Conservation (phyloP, 1,140 invertebrate species). For the Drosophila asahinai region DNA sequence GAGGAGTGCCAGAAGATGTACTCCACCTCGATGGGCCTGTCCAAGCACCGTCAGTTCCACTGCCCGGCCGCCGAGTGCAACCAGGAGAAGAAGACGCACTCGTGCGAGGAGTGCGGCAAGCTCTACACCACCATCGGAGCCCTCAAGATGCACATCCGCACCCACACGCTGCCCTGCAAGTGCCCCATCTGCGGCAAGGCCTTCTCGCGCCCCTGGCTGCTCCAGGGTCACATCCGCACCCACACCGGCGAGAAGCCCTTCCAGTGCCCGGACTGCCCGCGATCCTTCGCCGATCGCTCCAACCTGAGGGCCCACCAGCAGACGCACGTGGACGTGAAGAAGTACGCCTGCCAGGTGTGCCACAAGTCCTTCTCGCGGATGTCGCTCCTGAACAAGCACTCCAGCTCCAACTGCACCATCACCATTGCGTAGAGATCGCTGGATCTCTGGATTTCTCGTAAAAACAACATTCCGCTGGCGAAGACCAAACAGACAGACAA, state of each 20-base stretch:
- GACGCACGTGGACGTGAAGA: conserved; percentile 87
- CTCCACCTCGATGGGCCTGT: conserved; percentile 96
- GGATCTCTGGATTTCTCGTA: not conserved
- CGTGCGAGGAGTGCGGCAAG: conserved; percentile 86
- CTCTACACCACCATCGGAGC: conserved; percentile 87
- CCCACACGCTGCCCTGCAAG: conserved; percentile 97
- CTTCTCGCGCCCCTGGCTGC: conserved; percentile 97
- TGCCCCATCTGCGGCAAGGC: conserved; percentile 98
- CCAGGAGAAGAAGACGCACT: conserved; percentile 86
- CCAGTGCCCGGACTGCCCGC: conserved; percentile 96
- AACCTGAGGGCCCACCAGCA: conserved; percentile 90
- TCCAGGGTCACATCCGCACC: conserved; percentile 97
- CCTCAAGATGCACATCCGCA: conserved; percentile 90
- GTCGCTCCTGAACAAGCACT: conserved; percentile 96
- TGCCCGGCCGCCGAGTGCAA: conserved; percentile 89
- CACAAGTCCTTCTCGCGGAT: conserved; percentile 91
- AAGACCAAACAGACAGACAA: conserved; percentile 75
- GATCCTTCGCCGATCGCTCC: conserved; percentile 98
- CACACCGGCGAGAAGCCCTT: conserved; percentile 97
- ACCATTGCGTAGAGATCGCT: conserved; percentile 68
- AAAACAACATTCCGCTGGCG: conserved; percentile 75
- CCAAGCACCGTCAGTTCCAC: conserved; percentile 98
- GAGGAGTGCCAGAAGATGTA: conserved; percentile 97
- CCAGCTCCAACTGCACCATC: conserved; percentile 85
- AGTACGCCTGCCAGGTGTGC: conserved; percentile 86